Evolutionary conservation across 2,113 vertebrate species (phyloP).

Genomic region (Muntiacus muntjak): DNA sequence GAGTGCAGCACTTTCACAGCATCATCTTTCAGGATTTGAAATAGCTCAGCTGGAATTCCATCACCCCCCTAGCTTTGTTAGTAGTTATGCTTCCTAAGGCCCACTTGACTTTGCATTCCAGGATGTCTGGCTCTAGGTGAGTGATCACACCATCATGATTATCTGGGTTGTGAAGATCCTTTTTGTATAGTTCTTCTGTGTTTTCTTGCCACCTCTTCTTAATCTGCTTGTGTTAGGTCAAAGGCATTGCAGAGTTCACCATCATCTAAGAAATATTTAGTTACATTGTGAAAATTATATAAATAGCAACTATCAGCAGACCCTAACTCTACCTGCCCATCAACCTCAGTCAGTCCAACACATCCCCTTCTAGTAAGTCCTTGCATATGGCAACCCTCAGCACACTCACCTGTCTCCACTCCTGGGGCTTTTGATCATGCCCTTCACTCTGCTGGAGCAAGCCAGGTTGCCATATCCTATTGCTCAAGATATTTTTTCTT

Average conservation of each 20-base stretch:
- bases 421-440: neutral
- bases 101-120: neutral
- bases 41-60: neutral
- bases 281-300: neutral
- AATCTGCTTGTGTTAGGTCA: neutral
- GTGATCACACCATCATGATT: neutral
- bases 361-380: rapidly evolving
- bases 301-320: neutral
- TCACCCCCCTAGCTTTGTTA: neutral
- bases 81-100: neutral
- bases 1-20: neutral
- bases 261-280: neutral
- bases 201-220: neutral
- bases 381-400: rapidly evolving
- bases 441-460: neutral
- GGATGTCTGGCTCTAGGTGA: neutral
- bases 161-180: neutral
- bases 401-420: neutral
- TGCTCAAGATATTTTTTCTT: neutral
- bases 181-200: neutral
- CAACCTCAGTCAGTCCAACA: rapidly evolving
- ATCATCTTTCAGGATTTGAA: neutral
- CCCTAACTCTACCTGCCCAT: neutral
- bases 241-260: neutral
- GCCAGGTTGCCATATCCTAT: rapidly evolving